Percentiles rank a stretch among this genome's conserved stretches.
These are phyloP conservation scores for Ictidomys tridecemlineatus DNA, from an alignment of 2,113 vertebrate species.

Conservation along the genomic window DNA sequence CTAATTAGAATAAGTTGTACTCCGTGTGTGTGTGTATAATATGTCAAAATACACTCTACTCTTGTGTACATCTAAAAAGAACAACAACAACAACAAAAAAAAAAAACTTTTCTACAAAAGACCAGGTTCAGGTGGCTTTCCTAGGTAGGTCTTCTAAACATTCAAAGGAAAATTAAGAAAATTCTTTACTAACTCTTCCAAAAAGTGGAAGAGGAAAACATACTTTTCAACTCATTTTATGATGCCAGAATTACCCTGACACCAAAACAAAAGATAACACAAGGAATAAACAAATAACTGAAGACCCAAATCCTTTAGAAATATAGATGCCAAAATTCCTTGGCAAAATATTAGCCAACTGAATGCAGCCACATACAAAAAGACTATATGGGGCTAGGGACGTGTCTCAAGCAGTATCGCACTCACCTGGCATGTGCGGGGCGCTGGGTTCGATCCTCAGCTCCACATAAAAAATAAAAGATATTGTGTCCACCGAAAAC, in stretches of 20 bases:
- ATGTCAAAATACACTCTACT: too few species aligned
- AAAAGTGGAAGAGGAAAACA: background rate
- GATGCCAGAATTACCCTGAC: background rate
- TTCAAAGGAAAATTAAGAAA: background rate
- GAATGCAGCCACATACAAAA: background rate
- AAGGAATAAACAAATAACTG: background rate
- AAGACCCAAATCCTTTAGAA: background rate
- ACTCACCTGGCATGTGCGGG: too few species aligned
- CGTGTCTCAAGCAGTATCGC: too few species aligned
- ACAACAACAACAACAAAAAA: too few species aligned
- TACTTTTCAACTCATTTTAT: background rate
- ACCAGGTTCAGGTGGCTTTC: background rate
- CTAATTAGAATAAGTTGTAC: too few species aligned
- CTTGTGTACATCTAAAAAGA: too few species aligned
- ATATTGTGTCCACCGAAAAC: too few species aligned
- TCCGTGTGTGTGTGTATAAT: too few species aligned
- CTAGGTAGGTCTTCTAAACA: background rate
- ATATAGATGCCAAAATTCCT: background rate
- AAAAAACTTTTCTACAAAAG: background rate
- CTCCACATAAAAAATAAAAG: too few species aligned
- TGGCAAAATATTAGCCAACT: slow-evolving; percentile 22
- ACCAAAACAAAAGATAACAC: background rate
- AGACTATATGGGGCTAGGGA: background rate
- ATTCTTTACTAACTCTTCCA: background rate
- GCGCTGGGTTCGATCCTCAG: too few species aligned